Conservation (phyloP, 2,888 invertebrate species). For the Allolobophora icterica region DNA sequence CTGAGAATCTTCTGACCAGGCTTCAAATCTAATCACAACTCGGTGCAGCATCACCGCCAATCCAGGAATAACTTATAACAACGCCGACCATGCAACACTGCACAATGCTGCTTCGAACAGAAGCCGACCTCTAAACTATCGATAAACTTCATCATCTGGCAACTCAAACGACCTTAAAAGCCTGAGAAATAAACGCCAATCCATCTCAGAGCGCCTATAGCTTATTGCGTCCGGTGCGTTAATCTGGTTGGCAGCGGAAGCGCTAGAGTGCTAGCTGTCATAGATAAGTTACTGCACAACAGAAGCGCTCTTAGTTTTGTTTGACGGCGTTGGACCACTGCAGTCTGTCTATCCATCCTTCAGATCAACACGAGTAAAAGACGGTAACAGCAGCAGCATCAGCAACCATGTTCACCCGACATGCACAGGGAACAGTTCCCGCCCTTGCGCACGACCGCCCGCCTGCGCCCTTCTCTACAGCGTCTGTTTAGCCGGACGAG, state of each 20-base stretch:
- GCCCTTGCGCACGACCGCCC: not conserved
- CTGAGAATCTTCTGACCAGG: not conserved
- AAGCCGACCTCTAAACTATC: not conserved
- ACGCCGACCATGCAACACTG: not conserved
- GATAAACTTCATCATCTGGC: not conserved
- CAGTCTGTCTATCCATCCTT: not conserved
- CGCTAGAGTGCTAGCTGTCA: not conserved
- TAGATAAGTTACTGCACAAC: slow-evolving; percentile 17
- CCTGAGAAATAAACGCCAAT: not conserved
- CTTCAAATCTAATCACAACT: not conserved
- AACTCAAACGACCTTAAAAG: not conserved
- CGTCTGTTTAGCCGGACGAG: not conserved
- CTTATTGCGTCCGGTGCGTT: not conserved
- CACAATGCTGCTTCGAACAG: not conserved
- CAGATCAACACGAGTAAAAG: not conserved
- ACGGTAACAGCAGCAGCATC: slow-evolving; percentile 8
- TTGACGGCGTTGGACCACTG: slow-evolving; percentile 10
- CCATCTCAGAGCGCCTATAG: not conserved
- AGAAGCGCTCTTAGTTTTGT: not conserved
- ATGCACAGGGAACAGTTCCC: not conserved
- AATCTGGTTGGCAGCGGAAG: not conserved
- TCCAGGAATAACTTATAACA: not conserved
- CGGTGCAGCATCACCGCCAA: not conserved
- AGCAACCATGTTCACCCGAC: slow-evolving; percentile 2
- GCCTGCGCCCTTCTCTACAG: not conserved